Evolutionary conservation across 1,140 invertebrate species (phyloP), one percentile per base, ranked within the genome.

Genomic region (Pachypeltis micranthus): DNA sequence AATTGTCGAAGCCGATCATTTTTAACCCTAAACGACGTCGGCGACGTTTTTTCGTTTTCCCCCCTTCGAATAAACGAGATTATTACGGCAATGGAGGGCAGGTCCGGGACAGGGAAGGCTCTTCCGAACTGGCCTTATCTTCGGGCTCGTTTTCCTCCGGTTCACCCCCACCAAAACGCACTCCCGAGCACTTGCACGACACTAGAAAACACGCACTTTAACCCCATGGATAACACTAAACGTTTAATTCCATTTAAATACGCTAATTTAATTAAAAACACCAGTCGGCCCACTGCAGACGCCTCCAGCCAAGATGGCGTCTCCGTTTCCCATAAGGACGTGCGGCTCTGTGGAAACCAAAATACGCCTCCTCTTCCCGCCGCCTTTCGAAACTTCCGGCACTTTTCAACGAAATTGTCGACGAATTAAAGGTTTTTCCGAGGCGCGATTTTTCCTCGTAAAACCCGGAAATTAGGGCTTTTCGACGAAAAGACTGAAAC

Each of bases 1-100:
- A 76, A 79, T 79, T 79, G 72, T 68, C 69, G 75, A 77, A 78
- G 74, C 75, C 76, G 70, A 69, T 69, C 68, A 70, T 72, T 72
- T 68, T 69, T 71, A 70, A 69, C 70, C 72, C 72, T n/a, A n/a
- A n/a, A n/a, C n/a, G n/a, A n/a, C n/a, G n/a, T n/a, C n/a, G n/a
- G n/a, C n/a, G 75, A 77, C 75, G 76, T 77, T 75, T 76, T 72
- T 71, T 51, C 47, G 12, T 51, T 51, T 21, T 21, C n/a, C n/a
- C n/a, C n/a, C n/a, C n/a, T n/a, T n/a, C 23, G 7, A 59, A 71
- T 72, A 77, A 78, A 78, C 72, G 71, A 77, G 77, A 79, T 78
- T 77, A 76, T 74, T 73, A 73, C 70, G 70, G 66, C 66, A 70
- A 71, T 69, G 67, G 67, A 67, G 57, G 67, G 64, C 63, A 65